Percentiles rank a stretch among this genome's conserved stretches.
Conservation (phyloP, 1,140 invertebrate species). For the Stegodyphus mimosarum region DNA sequence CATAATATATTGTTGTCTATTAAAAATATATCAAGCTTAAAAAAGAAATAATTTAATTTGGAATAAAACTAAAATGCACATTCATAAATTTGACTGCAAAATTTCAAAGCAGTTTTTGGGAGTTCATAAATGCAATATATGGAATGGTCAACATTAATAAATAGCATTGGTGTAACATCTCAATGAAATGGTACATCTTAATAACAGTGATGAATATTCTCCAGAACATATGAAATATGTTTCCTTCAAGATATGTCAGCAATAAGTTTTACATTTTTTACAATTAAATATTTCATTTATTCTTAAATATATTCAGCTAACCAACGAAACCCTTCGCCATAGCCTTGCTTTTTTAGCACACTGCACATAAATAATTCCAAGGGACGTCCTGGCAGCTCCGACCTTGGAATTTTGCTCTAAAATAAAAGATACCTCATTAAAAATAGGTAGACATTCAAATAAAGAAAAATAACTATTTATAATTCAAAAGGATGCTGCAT, state of each 20-base stretch:
- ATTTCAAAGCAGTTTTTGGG: too few species aligned
- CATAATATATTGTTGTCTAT: too few species aligned
- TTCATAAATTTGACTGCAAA: too few species aligned
- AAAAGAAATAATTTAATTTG: too few species aligned
- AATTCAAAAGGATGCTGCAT: background rate
- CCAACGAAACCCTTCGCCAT: constrained; percentile 99
- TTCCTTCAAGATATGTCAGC: background rate
- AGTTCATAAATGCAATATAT: background rate
- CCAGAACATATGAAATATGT: background rate
- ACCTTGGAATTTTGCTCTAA: constrained; percentile 62
- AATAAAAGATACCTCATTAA: constrained; percentile 2
- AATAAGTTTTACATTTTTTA: background rate
- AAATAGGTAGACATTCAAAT: constrained; percentile 6
- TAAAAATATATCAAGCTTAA: too few species aligned
- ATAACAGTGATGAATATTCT: background rate
- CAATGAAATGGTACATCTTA: background rate
- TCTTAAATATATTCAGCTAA: constrained; percentile 90
- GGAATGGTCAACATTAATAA: constrained; percentile 5
- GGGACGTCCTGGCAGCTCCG: constrained; percentile 76
- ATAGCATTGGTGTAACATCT: background rate
- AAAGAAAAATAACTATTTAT: background rate
- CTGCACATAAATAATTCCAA: constrained; percentile 99
- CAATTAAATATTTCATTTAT: background rate
- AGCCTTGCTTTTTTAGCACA: constrained; percentile 98
- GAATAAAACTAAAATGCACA: too few species aligned